These are phyloP conservation scores for Hestina assimilis DNA, from an alignment of 1,140 invertebrate species.

Conservation along the genomic window DNA sequence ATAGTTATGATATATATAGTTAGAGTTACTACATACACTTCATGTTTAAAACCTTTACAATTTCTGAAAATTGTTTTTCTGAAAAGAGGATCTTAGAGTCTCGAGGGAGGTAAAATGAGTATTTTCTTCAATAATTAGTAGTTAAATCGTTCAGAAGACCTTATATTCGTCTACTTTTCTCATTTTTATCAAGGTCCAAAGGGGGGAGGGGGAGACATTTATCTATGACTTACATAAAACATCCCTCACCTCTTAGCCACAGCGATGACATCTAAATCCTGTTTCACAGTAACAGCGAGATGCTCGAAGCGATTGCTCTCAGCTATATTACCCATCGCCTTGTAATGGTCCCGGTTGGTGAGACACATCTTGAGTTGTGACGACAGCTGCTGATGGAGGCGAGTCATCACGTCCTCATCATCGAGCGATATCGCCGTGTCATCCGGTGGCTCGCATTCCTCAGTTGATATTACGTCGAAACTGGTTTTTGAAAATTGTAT, in stretches of 20 bases:
- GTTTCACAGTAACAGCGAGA: conserved; percentile 88
- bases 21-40: too few relatives aligned
- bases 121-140: too few relatives aligned
- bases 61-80: too few relatives aligned
- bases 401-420: conserved; percentile 74
- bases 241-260: conserved; percentile 80
- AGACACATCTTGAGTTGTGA: conserved; percentile 92
- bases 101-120: too few relatives aligned
- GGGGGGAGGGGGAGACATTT: too few relatives aligned
- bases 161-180: too few relatives aligned
- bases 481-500: conserved; percentile 47
- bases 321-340: conserved; percentile 94
- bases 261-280: conserved; percentile 93
- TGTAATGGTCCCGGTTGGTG: conserved; percentile 92
- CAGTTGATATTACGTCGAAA: conserved; percentile 86
- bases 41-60: too few relatives aligned
- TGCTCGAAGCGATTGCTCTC: conserved; percentile 94
- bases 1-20: too few relatives aligned
- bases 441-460: conserved; percentile 85
- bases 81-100: too few relatives aligned
- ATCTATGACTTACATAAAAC: not conserved
- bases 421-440: conserved; percentile 65
- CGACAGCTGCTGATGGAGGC: conserved; percentile 90
- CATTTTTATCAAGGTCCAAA: too few relatives aligned
- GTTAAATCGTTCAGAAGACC: too few relatives aligned